Percentiles rank a stretch among this genome's conserved stretches.
Conservation (phyloP, 1,140 invertebrate genomes). For the Musca domestica region DNA sequence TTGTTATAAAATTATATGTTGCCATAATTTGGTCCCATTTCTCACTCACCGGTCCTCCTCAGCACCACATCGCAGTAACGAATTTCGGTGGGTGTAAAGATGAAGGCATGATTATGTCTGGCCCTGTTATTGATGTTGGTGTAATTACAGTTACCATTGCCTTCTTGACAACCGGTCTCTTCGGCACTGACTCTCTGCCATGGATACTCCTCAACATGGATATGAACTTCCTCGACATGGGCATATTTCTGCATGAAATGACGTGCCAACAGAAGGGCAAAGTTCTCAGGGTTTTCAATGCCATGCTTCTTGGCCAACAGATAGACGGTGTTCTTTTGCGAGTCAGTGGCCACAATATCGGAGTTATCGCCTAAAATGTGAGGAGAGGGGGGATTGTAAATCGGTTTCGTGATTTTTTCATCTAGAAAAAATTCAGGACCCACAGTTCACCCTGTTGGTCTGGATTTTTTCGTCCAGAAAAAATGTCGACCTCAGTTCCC, state of each 20-base stretch:
- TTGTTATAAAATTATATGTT: neutral
- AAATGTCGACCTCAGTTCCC: too few relatives aligned
- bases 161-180: conserved; percentile 19
- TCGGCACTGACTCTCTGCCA: conserved; percentile 67
- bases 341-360: conserved; percentile 76
- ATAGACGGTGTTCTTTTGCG: conserved; percentile 82
- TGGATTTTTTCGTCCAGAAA: too few relatives aligned
- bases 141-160: conserved; percentile 24
- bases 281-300: conserved; percentile 70
- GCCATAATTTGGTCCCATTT: neutral
- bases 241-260: conserved; percentile 72
- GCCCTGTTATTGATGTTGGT: conserved; percentile 46
- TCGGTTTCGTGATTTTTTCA: too few relatives aligned
- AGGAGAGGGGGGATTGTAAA: neutral
- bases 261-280: conserved; percentile 66
- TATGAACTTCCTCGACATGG: conserved; percentile 66
- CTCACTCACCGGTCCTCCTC: conserved; percentile 60
- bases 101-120: conserved; percentile 72
- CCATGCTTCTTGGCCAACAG: conserved; percentile 73
- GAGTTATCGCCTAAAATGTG: conserved; percentile 61
- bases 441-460: too few relatives aligned
- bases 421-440: too few relatives aligned
- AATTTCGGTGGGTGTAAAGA: conserved; percentile 63
- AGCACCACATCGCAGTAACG: conserved; percentile 66
- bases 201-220: conserved; percentile 68